Evolutionary conservation across 2,113 vertebrate genomes (phyloP), one percentile per base, ranked within the genome.

Genomic region (Prietella phreatophila): DNA sequence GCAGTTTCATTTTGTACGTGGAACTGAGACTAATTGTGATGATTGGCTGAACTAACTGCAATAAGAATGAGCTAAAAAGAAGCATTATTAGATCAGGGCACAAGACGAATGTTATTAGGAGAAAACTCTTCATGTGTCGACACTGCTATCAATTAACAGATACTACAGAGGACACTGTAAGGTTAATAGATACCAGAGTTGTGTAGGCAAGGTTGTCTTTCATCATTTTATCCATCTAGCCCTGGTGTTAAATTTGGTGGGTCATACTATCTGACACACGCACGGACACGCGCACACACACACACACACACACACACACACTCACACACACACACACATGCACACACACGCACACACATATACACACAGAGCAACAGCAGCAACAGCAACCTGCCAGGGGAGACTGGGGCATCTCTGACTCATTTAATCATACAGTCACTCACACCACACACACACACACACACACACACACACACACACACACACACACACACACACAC

Each of bases 281-380:
- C 47, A 47, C 47, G 5, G 5, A 47, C 47, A 8, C 47, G 5
- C 47, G 9, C 47, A 8, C 47, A 8, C 47, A 8, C 47, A 47
- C 58, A 60, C 61, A 27, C 25, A 63, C 61, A 27, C 25, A 27
- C 61, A 63, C 25, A 69, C 56, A 47, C 47, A 47, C 47, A 47
- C 47, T 8, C 47, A 47, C 47, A 47, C 47, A 47, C 47, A 47
- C 47, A 47, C 47, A 47, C 47, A 47, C 58, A 60, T 25, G 11
- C 25, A 63, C 61, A 27, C 25, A 27, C 61, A 63, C 25, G n/a
- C 61, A n/a, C 61, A 67, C 33, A 80, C 60, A 86, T 76, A 86
- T 75, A 65, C 60, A 55, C 85, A 65, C 47, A 47, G 6, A 47
- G 47, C 47, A 47, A 47, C 47, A 47, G 47, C 47, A 47, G 47